Conservation (phyloP, 2,797 vertebrate species). For the Enteromius anoplus region DNA sequence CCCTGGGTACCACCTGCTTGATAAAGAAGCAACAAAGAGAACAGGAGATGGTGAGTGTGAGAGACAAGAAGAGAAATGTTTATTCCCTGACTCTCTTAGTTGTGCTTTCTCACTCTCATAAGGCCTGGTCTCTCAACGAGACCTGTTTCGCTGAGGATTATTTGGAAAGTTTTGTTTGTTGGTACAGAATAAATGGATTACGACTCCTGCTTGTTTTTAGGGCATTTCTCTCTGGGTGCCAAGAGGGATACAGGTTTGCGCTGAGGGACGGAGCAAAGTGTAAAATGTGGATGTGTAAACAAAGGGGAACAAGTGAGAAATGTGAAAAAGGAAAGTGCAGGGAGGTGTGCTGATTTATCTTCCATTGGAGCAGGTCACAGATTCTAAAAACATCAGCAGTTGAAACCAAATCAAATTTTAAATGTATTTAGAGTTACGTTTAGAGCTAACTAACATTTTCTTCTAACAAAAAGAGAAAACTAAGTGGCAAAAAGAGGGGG, state of each 20-base stretch:
- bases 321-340: slow-evolving; percentile 24
- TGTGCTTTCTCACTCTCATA: slow-evolving; percentile 53
- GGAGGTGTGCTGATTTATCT: slow-evolving; percentile 1
- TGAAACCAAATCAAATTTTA: slow-evolving; percentile 1
- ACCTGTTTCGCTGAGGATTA: slow-evolving; percentile 74
- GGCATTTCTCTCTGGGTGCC: slow-evolving; percentile 60
- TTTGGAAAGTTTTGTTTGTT: slow-evolving; percentile 77
- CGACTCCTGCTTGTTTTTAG: slow-evolving; percentile 75
- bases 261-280: slow-evolving; percentile 55
- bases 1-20: slow-evolving; percentile 79
- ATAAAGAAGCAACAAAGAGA: slow-evolving; percentile 66
- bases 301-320: slow-evolving; percentile 62
- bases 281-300: slow-evolving; percentile 57
- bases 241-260: slow-evolving; percentile 62
- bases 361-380: not conserved
- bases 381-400: not conserved
- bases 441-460: not conserved
- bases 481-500: slow-evolving; percentile 61
- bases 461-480: slow-evolving; percentile 17
- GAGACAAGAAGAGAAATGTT: slow-evolving; percentile 35
- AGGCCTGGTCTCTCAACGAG: slow-evolving; percentile 67
- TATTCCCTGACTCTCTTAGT: slow-evolving; percentile 45
- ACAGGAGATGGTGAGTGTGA: slow-evolving; percentile 44
- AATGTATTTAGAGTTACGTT: not conserved
- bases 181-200: slow-evolving; percentile 80